Conservation (phyloP, 2,113 vertebrate species). For the Microtus montanus region DNA sequence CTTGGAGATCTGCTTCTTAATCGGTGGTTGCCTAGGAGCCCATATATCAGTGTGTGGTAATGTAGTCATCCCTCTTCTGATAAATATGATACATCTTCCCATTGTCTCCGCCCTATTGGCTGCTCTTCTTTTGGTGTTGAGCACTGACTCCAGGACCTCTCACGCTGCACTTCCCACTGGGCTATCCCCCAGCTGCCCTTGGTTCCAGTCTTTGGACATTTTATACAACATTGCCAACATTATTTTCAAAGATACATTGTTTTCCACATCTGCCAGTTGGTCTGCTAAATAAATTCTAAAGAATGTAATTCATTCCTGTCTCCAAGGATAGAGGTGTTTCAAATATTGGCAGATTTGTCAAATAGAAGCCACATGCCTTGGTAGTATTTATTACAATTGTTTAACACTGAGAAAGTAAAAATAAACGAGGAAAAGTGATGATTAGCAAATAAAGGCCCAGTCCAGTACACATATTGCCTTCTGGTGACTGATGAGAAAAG, state of each 20-base stretch:
- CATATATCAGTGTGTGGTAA: neutral
- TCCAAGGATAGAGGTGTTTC: constrained; percentile 36
- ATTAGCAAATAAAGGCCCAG: constrained; percentile 34
- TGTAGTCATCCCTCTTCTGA: neutral
- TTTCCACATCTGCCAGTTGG: constrained; percentile 40
- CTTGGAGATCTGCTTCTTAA: neutral
- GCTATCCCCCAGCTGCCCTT: neutral
- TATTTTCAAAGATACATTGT: constrained; percentile 7
- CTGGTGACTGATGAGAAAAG: constrained; percentile 22
- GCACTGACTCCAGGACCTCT: neutral
- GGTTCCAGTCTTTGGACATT: neutral
- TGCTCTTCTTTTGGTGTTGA: neutral
- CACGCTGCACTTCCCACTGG: neutral
- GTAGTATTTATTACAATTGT: neutral
- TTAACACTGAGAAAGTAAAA: constrained; percentile 36
- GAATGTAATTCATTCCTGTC: constrained; percentile 31
- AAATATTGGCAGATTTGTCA: constrained; percentile 18
- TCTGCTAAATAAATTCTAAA: constrained; percentile 35
- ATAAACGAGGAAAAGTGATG: constrained; percentile 40
- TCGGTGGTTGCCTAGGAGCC: too few species aligned
- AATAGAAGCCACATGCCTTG: constrained; percentile 18
- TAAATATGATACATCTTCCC: neutral
- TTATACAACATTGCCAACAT: neutral
- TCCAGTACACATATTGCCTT: neutral
- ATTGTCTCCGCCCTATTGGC: neutral